Conservation (phyloP, 2,888 invertebrate species). For the Allophyes oxyacanthae region DNA sequence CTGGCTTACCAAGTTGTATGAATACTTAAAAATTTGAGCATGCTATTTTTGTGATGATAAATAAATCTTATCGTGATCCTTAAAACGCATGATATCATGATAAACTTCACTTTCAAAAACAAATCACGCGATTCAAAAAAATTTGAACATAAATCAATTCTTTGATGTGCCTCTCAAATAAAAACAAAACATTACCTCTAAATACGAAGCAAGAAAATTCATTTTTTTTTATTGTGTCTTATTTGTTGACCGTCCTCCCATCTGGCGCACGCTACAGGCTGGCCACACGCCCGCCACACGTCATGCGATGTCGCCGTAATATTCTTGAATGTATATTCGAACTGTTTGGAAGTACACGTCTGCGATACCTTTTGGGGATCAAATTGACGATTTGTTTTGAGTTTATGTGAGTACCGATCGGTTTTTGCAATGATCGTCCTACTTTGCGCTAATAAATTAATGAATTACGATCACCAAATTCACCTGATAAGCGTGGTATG, state of each 20-base stretch:
- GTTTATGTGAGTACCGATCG: no score
- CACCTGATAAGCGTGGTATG: no score
- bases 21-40: no score
- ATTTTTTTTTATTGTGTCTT: not conserved
- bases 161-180: not conserved
- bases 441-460: no score
- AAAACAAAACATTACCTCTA: no score
- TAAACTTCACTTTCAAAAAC: constrained; percentile 6
- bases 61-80: not conserved
- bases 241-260: constrained; percentile 12
- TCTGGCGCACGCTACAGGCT: constrained; percentile 8
- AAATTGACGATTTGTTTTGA: no score
- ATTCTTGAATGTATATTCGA: constrained; percentile 2
- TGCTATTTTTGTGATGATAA: not conserved
- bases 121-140: constrained; percentile 22
- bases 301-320: constrained; percentile 15
- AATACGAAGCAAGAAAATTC: no score
- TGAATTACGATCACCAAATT: no score
- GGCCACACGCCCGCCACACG: constrained; percentile 13
- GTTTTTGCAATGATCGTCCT: no score
- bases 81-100: constrained; percentile 17
- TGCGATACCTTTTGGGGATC: not conserved
- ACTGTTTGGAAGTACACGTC: constrained; percentile 4
- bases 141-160: constrained; percentile 26
- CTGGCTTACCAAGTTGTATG: no score